Evolutionary conservation across 2,888 invertebrate species (phyloP).

Genomic region (Cryptus armator): DNA sequence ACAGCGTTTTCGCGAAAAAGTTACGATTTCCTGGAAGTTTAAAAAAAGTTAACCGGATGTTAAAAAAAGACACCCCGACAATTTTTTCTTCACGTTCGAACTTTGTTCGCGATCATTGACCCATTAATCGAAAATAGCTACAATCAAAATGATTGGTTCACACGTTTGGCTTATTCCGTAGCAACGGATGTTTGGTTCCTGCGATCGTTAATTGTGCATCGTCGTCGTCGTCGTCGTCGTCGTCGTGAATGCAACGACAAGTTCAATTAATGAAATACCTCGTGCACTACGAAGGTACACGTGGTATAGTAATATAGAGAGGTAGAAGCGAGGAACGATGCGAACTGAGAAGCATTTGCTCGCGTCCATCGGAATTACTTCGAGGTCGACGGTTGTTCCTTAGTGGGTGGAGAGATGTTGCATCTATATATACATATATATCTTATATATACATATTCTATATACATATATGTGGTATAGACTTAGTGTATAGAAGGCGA

Average conservation of each 20-base stretch:
- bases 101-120: background rate
- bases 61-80: too few relatives aligned
- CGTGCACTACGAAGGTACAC: constrained; percentile 13
- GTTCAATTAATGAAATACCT: constrained; percentile 59
- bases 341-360: constrained; percentile 44
- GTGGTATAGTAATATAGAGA: constrained; percentile 25
- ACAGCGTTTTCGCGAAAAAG: too few relatives aligned
- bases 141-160: background rate
- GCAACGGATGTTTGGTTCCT: background rate
- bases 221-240: background rate
- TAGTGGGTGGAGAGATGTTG: constrained; percentile 25
- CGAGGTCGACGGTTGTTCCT: constrained; percentile 60
- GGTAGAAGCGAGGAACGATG: constrained; percentile 6
- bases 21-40: too few relatives aligned
- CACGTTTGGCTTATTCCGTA: background rate
- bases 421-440: background rate
- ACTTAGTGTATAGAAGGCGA: constrained; percentile 53
- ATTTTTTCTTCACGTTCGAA: background rate
- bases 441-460: background rate
- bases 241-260: constrained; percentile 29
- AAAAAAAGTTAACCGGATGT: too few relatives aligned
- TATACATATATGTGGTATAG: constrained; percentile 16
- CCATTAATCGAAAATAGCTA: background rate
- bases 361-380: constrained; percentile 64
- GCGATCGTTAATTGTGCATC: constrained; percentile 9